Percentiles rank a stretch among this genome's conserved stretches.
phyloP scores from a whole-genome alignment of 1,140 invertebrate genomes.

The Spodoptera frugiperda region DNA sequence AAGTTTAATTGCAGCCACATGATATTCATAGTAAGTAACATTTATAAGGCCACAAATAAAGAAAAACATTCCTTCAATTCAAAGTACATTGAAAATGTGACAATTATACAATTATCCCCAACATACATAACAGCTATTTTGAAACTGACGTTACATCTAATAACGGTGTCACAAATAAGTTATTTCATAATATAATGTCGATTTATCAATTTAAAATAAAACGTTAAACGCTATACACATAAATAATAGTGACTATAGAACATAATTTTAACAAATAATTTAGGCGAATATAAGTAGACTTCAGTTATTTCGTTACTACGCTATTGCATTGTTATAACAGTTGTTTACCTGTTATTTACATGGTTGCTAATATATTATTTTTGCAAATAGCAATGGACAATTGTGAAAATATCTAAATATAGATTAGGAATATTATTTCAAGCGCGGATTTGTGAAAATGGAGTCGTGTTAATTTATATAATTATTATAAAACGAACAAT shows the following conservation, averaged over 20 bases:
- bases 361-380: constrained; percentile 21
- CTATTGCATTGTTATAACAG: constrained; percentile 43
- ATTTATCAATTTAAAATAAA: constrained; percentile 44
- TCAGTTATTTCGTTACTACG: constrained; percentile 42
- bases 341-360: constrained; percentile 16
- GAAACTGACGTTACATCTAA: constrained; percentile 7
- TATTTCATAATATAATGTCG: constrained; percentile 17
- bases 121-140: constrained; percentile 39
- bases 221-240: constrained; percentile 58
- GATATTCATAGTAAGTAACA: constrained; percentile 49
- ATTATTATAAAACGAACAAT: too few relatives aligned
- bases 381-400: constrained; percentile 39
- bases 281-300: constrained; percentile 49
- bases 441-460: constrained; percentile 34
- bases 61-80: constrained; percentile 30
- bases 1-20: constrained; percentile 39
- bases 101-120: constrained; percentile 13
- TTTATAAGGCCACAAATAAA: constrained; percentile 55
- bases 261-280: constrained; percentile 58
- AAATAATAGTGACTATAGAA: constrained; percentile 60
- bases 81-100: constrained; percentile 19
- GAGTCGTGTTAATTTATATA: background rate
- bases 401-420: constrained; percentile 29
- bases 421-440: constrained; percentile 37
- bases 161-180: constrained; percentile 42